These are phyloP conservation scores for Danio albolineatus DNA, from an alignment of 2,797 vertebrate species.

Conservation along the genomic window DNA sequence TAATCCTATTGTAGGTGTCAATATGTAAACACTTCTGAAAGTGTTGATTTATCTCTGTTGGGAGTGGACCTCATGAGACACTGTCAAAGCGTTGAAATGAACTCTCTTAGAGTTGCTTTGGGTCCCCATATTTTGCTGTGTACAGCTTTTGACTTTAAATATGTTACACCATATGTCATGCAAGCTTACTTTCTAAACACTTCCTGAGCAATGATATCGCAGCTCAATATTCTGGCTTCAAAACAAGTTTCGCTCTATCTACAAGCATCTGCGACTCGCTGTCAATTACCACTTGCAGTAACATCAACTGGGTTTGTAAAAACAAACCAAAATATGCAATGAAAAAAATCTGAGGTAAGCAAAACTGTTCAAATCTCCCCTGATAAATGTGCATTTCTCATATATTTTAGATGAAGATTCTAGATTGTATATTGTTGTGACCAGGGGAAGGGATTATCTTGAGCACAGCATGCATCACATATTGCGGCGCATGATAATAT, in stretches of 20 bases:
- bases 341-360: too few species aligned
- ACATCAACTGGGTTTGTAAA: not conserved
- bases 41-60: too few species aligned
- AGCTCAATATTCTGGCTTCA: conserved; percentile 31
- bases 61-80: too few species aligned
- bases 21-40: too few species aligned
- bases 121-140: too few species aligned
- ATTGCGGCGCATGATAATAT: conserved; percentile 18
- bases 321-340: too few species aligned
- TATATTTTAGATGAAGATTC: not conserved
- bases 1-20: too few species aligned
- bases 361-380: not conserved
- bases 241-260: not conserved
- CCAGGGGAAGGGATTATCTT: conserved; percentile 3
- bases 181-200: conserved; percentile 41
- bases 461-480: not conserved
- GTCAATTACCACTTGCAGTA: conserved; percentile 16
- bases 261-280: conserved; percentile 23
- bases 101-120: too few species aligned
- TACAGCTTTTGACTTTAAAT: conserved; percentile 42
- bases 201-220: conserved; percentile 33
- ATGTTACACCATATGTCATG: conserved; percentile 37
- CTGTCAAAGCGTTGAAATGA: too few species aligned
- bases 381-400: not conserved
- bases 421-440: not conserved